Conservation (phyloP, 2,888 invertebrate species). For the Nemoura dubitans region DNA sequence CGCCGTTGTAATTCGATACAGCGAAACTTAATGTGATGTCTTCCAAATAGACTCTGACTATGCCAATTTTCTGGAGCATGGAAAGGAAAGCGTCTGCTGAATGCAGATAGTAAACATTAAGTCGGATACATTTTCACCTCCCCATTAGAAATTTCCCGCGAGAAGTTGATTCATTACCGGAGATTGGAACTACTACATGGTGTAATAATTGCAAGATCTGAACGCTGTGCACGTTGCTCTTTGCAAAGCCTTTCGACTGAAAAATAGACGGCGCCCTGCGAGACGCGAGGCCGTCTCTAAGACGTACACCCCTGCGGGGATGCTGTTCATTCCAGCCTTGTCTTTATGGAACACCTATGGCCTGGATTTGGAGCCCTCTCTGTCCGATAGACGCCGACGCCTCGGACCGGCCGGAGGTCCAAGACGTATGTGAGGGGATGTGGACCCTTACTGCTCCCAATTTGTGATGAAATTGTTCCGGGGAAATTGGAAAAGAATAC, state of each 20-base stretch:
- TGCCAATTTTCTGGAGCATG: background rate
- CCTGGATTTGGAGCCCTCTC: background rate
- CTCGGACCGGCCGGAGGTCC: background rate
- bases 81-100: background rate
- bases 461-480: slow-evolving; percentile 12
- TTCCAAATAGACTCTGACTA: background rate
- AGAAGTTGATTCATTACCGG: background rate
- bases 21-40: background rate
- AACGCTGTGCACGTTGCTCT: background rate
- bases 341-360: background rate
- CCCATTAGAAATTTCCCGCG: background rate
- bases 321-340: background rate
- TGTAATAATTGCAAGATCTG: background rate
- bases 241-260: background rate
- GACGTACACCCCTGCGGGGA: background rate
- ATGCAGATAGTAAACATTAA: background rate
- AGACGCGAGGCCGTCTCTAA: background rate
- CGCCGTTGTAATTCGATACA: no score
- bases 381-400: background rate
- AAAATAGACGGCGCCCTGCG: background rate
- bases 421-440: background rate
- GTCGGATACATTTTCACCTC: background rate
- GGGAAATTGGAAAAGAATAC: background rate
- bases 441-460: background rate
- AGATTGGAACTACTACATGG: background rate